Percentiles rank a stretch among this genome's conserved stretches.
These are phyloP conservation scores for Tribolium castaneum DNA, from an alignment of 1,140 invertebrate genomes.

Conservation along the genomic window DNA sequence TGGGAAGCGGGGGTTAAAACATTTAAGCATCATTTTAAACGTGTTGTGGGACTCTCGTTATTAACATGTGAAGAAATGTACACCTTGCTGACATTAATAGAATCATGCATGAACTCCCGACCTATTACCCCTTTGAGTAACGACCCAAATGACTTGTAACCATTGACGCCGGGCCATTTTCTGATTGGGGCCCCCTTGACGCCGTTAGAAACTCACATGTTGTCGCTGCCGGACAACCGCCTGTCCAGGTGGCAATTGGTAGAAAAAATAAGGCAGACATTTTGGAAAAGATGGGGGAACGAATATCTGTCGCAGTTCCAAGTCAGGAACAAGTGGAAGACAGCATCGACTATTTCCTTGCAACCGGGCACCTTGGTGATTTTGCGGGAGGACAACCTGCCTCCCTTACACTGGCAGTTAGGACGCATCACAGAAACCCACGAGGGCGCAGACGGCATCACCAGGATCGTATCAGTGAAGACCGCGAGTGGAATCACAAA, in stretches of 20 bases:
- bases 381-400: constrained; percentile 51
- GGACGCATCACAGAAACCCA: constrained; percentile 56
- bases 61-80: constrained; percentile 45
- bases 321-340: constrained; percentile 54
- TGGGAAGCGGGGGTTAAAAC: constrained; percentile 45
- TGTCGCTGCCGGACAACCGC: constrained; percentile 35
- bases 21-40: constrained; percentile 36
- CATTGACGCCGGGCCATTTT: constrained; percentile 56
- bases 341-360: constrained; percentile 2
- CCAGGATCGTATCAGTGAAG: constrained; percentile 58
- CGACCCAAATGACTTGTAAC: constrained; percentile 46
- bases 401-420: constrained; percentile 53
- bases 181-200: constrained; percentile 54
- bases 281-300: constrained; percentile 59
- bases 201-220: constrained; percentile 54
- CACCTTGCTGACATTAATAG: constrained; percentile 44
- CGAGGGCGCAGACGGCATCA: constrained; percentile 58
- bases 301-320: constrained; percentile 60
- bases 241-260: constrained; percentile 51
- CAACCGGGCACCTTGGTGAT: constrained; percentile 58
- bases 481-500: constrained; percentile 44
- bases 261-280: constrained; percentile 55
- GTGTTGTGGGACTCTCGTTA: constrained; percentile 35
- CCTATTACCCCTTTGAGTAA: constrained; percentile 53
- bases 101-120: constrained; percentile 61